Conservation (phyloP, 2,113 vertebrate genomes). For the Onychostruthus taczanowskii region DNA sequence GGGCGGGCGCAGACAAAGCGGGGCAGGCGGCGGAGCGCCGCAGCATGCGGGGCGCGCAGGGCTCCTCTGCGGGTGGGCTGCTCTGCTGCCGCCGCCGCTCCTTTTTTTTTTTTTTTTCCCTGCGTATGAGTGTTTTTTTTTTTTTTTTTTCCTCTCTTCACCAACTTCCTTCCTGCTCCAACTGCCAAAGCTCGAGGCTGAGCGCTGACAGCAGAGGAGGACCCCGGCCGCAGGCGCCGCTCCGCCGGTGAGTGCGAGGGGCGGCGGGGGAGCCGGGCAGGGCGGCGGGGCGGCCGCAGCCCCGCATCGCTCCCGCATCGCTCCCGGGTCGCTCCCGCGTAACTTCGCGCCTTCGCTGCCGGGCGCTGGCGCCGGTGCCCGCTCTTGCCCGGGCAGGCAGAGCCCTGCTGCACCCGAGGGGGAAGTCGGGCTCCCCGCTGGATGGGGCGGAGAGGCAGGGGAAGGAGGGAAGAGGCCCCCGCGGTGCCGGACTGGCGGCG, state of each 20-base stretch:
- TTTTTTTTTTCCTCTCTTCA: constrained; percentile 1
- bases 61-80: constrained; percentile 67
- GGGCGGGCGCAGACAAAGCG: constrained; percentile 28
- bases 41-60: constrained; percentile 37
- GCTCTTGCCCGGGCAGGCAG: background rate
- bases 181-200: constrained; percentile 68
- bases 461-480: background rate
- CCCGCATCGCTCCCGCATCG: background rate
- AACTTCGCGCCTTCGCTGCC: background rate
- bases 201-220: constrained; percentile 63
- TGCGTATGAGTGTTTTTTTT: background rate
- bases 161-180: constrained; percentile 80
- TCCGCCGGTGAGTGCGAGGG: background rate
- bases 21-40: background rate
- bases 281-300: background rate
- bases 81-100: background rate
- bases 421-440: background rate
- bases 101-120: background rate
- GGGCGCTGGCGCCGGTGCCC: background rate
- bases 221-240: constrained; percentile 36
- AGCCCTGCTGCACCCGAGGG: background rate
- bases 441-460: background rate
- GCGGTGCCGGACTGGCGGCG: background rate
- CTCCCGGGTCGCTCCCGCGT: background rate
- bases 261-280: background rate